These are phyloP conservation scores for Mus caroli DNA, from an alignment of 2,797 vertebrate genomes.

Conservation along the genomic window DNA sequence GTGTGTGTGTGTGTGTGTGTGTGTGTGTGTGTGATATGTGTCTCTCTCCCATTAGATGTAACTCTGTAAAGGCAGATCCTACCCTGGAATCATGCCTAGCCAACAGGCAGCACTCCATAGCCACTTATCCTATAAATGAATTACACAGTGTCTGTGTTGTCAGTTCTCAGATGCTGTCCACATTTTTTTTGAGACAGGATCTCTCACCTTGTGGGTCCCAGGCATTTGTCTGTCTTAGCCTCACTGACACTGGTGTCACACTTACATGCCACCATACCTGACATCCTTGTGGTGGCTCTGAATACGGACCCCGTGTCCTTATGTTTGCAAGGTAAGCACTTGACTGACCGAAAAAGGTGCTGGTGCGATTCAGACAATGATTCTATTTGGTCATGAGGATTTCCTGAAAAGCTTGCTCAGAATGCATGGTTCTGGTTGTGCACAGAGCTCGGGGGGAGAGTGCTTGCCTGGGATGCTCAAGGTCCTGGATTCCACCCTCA, in stretches of 20 bases:
- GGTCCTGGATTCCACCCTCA: too few species aligned
- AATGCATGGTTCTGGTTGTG: neutral
- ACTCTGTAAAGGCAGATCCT: neutral
- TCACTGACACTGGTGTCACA: neutral
- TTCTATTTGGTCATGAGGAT: neutral
- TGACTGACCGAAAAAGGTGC: neutral
- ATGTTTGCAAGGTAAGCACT: neutral
- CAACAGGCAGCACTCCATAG: neutral
- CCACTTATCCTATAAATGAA: neutral
- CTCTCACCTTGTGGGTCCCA: neutral
- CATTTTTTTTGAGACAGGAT: neutral
- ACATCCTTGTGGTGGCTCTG: neutral
- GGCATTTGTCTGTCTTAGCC: neutral
- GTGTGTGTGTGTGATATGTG: neutral
- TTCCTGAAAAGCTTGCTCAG: conserved; percentile 56
- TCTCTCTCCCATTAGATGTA: neutral
- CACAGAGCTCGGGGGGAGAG: neutral
- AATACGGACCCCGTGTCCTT: neutral
- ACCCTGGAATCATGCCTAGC: neutral
- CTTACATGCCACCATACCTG: neutral
- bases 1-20: too few species aligned
- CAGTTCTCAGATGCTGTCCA: neutral
- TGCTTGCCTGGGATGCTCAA: neutral
- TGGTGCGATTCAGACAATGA: neutral
- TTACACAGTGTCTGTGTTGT: neutral